Evolutionary conservation across 2,113 vertebrate species (phyloP), one percentile per base, ranked within the genome.

Genomic region (Pseudorasbora parva): DNA sequence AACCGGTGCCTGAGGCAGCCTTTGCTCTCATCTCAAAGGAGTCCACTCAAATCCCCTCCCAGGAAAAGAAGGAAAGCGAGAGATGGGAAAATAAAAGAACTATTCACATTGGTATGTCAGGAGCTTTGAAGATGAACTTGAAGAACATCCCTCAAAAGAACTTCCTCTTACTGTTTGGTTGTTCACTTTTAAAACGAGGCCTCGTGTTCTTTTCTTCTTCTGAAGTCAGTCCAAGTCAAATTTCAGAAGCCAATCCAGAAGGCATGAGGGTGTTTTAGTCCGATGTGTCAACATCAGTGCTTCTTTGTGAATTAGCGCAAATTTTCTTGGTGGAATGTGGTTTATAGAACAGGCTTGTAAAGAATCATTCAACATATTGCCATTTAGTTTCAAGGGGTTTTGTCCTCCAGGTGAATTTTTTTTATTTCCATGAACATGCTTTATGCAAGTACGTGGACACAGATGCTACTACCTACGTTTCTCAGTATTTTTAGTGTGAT

Each of bases 201-300:
- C 47, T n/a, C 25, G 7, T 47, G 8, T 2, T 21, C 11, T 41
- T 73, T 60, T 8, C 72, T 23, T 81, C 72, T 23, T 81, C 17
- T 72, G 82, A 87, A 78, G 73, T 78, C 45, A 15, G 66, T 84
- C 74, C 74, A 82, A 71, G 59, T 73, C 15, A 30, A 30, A 82
- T 56, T 76, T 82, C 47, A 78, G 45, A 84, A 87, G 83, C 69
- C 25, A 56, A 37, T 82, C 66, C 79, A 84, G 47, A 72, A 78
- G 5, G 41, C 23, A 75, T 10, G 49, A 82, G 19, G 11, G 72
- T 5, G 11, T 30, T 56, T 71, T 71, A 54, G 23, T 69, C 30
- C 5, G 3, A 51, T 45, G 56, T 82, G 62, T 87, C 86, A 78
- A 66, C 77, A 81, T 73, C 59, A 47, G 59, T 47, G 57, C 21